These are phyloP conservation scores for Mimas tiliae DNA, from an alignment of 2,888 invertebrate species.

Conservation along the genomic window DNA sequence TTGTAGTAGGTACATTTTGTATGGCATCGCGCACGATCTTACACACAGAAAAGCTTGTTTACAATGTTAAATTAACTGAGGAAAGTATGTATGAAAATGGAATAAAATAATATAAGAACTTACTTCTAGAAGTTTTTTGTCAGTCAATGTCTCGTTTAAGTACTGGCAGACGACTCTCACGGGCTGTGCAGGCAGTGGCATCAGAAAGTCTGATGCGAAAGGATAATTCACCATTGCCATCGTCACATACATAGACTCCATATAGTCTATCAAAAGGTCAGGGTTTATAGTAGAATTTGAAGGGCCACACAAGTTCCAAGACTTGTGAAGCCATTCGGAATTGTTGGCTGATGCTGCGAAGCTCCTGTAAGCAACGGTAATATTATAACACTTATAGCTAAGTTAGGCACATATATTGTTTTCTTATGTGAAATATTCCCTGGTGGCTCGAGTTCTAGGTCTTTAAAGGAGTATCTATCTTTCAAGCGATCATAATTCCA, in stretches of 20 bases:
- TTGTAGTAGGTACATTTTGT: too few species aligned
- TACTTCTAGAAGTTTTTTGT: slow-evolving; percentile 81
- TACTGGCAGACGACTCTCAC: slow-evolving; percentile 87
- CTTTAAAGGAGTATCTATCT: too few species aligned
- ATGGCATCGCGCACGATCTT: too few species aligned
- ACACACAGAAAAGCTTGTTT: too few species aligned
- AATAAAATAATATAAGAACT: slow-evolving; percentile 5
- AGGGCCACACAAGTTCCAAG: slow-evolving; percentile 91
- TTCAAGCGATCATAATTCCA: too few species aligned
- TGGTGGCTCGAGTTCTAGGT: too few species aligned
- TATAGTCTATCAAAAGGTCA: slow-evolving; percentile 86
- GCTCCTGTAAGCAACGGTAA: slow-evolving; percentile 60
- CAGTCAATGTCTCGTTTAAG: slow-evolving; percentile 72
- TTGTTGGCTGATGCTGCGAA: slow-evolving; percentile 86
- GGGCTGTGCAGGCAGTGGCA: slow-evolving; percentile 93
- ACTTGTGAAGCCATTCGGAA: slow-evolving; percentile 87
- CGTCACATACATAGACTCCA: slow-evolving; percentile 89
- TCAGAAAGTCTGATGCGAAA: slow-evolving; percentile 92
- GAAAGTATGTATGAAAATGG: too few species aligned
- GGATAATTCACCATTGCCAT: slow-evolving; percentile 99
- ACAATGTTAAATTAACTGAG: too few species aligned
- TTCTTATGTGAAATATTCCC: too few species aligned
- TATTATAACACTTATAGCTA: too few species aligned
- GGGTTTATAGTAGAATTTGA: slow-evolving; percentile 80
- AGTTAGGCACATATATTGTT: too few species aligned